Conservation (phyloP, 2,113 vertebrate species). For the Echinops telfairi region DNA sequence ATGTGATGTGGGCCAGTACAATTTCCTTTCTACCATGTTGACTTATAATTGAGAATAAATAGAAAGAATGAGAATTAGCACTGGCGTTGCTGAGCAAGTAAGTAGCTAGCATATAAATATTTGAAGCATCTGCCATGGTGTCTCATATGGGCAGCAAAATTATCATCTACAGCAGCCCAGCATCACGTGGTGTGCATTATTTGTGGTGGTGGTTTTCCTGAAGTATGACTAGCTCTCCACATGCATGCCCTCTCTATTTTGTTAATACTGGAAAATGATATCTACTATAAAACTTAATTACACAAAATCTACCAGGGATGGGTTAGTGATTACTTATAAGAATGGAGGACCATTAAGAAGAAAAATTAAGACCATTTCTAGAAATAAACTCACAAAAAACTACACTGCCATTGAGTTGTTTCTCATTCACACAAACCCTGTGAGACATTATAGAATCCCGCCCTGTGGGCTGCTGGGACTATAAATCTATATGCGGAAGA, state of each 20-base stretch:
- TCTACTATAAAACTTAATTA: conserved; percentile 31
- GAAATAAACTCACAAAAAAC: neutral
- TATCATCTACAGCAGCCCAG: neutral
- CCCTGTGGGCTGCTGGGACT: too few relatives aligned
- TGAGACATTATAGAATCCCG: too few relatives aligned
- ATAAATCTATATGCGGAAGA: too few relatives aligned
- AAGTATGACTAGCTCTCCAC: neutral
- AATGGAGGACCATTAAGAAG: neutral
- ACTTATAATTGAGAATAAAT: conserved; percentile 66
- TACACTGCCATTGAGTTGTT: too few relatives aligned
- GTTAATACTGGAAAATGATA: neutral
- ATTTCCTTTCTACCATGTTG: conserved; percentile 49
- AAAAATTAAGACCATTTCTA: conserved; percentile 22
- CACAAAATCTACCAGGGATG: neutral
- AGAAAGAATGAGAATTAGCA: conserved; percentile 49
- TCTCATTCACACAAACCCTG: too few relatives aligned
- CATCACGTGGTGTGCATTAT: neutral
- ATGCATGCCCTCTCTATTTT: neutral
- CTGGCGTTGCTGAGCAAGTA: conserved; percentile 52
- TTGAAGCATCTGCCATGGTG: neutral
- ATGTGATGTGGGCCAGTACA: neutral
- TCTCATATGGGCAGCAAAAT: neutral
- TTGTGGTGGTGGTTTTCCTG: neutral
- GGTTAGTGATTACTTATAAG: neutral
- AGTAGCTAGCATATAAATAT: conserved; percentile 50